Conservation (phyloP, 2,888 invertebrate species). For the Perdita meconis region DNA sequence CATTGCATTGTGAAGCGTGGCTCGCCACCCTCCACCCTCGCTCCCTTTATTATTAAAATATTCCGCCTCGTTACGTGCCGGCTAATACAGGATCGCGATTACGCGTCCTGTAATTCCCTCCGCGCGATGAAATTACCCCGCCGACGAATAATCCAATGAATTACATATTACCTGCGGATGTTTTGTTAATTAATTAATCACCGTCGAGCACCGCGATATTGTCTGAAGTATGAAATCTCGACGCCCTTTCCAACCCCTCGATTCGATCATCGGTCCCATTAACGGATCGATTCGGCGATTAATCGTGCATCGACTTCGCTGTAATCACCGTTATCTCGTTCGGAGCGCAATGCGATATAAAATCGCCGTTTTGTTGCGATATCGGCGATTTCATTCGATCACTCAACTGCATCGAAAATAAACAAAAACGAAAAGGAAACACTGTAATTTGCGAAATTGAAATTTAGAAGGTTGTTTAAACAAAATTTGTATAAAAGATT, state of each 20-base stretch:
- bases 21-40: conserved; percentile 43
- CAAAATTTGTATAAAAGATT: no score
- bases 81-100: conserved; percentile 22
- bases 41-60: conserved; percentile 67
- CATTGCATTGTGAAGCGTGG: not conserved
- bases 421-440: not conserved
- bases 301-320: conserved; percentile 38
- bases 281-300: conserved; percentile 5
- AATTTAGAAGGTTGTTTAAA: no score
- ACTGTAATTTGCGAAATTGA: no score
- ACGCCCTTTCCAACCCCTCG: not conserved
- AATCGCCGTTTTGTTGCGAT: conserved; percentile 21
- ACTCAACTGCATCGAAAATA: not conserved
- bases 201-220: conserved; percentile 33
- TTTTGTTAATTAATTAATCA: conserved; percentile 47
- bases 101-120: conserved; percentile 49
- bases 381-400: conserved; percentile 30
- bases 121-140: conserved; percentile 57
- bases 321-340: conserved; percentile 26
- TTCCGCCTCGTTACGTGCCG: conserved; percentile 55
- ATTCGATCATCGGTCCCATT: conserved; percentile 19
- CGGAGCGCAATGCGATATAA: conserved; percentile 28
- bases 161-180: conserved; percentile 58
- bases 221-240: not conserved
- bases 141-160: conserved; percentile 54